These are phyloP conservation scores for Leptocoma aspasia DNA, from an alignment of 2,113 vertebrate genomes.

Conservation along the genomic window DNA sequence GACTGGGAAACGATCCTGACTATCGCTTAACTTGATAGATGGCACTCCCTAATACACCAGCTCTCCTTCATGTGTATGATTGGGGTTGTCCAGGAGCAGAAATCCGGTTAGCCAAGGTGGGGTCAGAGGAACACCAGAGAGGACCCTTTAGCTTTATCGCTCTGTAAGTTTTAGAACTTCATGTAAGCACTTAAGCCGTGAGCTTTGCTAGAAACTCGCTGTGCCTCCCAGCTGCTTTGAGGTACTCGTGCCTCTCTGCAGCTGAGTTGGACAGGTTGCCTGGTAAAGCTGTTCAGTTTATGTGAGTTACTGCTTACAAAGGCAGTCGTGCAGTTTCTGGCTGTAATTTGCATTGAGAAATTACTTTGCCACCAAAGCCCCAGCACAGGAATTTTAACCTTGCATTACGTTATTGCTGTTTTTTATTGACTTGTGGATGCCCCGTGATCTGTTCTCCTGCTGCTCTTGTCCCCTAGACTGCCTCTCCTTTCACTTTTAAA, in stretches of 20 bases:
- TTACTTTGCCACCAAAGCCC: conserved; percentile 48
- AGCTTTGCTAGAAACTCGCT: conserved; percentile 37
- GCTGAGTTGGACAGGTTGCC: conserved; percentile 14
- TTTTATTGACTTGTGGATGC: conserved; percentile 68
- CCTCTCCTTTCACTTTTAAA: conserved; percentile 71
- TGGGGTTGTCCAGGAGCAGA: conserved; percentile 44
- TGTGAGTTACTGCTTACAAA: conserved; percentile 52
- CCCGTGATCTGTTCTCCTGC: conserved; percentile 64
- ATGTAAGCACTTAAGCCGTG: conserved; percentile 27
- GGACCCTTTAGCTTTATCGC: conserved; percentile 39
- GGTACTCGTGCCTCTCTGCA: not conserved
- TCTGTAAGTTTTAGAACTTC: conserved; percentile 40
- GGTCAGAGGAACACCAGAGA: conserved; percentile 25
- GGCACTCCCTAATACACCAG: conserved; percentile 41
- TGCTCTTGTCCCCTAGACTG: conserved; percentile 64
- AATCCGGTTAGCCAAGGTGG: conserved; percentile 36
- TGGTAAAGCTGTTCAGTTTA: conserved; percentile 35
- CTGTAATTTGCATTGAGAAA: conserved; percentile 53
- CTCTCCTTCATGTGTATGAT: conserved; percentile 30
- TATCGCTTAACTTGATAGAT: conserved; percentile 2
- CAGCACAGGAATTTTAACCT: conserved; percentile 63
- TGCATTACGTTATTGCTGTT: conserved; percentile 65
- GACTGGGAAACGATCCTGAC: conserved; percentile 30
- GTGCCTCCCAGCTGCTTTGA: not conserved
- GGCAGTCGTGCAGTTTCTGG: conserved; percentile 50